Evolutionary conservation across 2,113 vertebrate species (phyloP).

Genomic region (Solenodon paradoxus): DNA sequence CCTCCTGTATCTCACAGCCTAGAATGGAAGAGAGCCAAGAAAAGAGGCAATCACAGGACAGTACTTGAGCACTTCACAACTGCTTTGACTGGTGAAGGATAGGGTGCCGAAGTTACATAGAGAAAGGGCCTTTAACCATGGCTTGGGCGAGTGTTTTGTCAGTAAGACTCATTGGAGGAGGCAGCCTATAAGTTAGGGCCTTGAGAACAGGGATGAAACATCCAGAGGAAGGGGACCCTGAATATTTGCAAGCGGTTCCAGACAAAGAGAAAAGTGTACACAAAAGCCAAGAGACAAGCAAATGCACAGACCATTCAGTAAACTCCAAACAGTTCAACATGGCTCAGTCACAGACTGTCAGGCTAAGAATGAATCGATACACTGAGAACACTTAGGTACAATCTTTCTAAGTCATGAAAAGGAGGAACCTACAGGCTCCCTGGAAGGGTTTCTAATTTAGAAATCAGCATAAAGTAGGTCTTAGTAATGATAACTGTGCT

Average conservation of each 20-base stretch:
- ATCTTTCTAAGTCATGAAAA: constrained; percentile 15
- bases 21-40: background rate
- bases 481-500: constrained; percentile 66
- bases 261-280: background rate
- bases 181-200: background rate
- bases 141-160: background rate
- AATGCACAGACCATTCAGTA: background rate
- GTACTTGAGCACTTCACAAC: background rate
- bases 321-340: background rate
- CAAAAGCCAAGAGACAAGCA: background rate
- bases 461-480: constrained; percentile 64
- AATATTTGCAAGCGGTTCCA: background rate
- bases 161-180: background rate
- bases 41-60: background rate
- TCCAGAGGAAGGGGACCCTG: background rate
- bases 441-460: constrained; percentile 70
- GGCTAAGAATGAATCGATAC: background rate
- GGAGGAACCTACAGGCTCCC: constrained; percentile 38
- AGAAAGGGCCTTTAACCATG: background rate
- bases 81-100: background rate
- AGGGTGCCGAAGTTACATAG: background rate
- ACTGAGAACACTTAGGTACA: background rate
- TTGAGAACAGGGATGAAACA: background rate
- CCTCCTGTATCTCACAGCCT: background rate
- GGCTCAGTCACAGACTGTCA: background rate